Conservation (phyloP, 2,797 vertebrate species). For the Thripadectes ignobilis region DNA sequence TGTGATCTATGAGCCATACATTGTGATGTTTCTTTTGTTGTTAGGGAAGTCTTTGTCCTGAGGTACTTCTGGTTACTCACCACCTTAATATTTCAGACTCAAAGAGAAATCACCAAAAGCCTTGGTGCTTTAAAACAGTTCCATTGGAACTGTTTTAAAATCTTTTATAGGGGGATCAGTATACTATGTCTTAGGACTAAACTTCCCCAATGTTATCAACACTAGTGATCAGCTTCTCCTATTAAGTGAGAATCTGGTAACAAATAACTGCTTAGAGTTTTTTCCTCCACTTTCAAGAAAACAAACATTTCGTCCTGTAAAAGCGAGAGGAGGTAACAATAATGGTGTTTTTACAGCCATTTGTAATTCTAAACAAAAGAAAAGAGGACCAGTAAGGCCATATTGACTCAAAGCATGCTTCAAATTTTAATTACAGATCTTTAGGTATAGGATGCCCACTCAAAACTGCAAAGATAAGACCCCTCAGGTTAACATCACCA, state of each 20-base stretch:
- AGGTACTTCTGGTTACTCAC: background rate
- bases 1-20: background rate
- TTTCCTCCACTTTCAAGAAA: background rate
- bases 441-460: background rate
- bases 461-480: background rate
- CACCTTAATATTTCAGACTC: background rate
- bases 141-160: background rate
- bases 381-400: background rate
- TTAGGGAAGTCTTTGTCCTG: background rate
- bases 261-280: background rate
- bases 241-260: background rate
- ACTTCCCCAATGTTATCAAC: background rate
- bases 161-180: background rate
- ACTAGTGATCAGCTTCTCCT: background rate
- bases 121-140: conserved; percentile 1
- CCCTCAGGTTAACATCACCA: background rate
- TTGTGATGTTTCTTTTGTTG: background rate
- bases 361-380: conserved; percentile 42
- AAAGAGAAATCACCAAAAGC: conserved; percentile 29
- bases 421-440: background rate
- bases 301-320: background rate
- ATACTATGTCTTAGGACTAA: conserved; percentile 8
- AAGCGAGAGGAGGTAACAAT: background rate
- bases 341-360: conserved; percentile 3
- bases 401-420: background rate